phyloP scores from a whole-genome alignment of 2,888 invertebrate genomes.

The Cephus runcator region DNA sequence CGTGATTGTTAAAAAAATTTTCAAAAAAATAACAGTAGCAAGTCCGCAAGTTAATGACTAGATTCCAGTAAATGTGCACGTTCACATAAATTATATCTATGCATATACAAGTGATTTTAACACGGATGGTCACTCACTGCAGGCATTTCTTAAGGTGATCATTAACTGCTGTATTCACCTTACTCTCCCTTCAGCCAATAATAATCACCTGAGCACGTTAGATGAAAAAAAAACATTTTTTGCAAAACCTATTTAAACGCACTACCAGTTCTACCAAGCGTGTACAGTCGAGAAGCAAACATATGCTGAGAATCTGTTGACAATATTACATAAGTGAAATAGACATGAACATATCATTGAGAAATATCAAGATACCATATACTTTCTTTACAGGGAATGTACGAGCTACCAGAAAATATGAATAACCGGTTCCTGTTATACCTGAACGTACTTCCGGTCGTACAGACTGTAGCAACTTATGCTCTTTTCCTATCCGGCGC shows the following conservation, averaged over 20 bases:
- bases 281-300: background rate
- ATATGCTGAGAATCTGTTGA: background rate
- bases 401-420: conserved; percentile 72
- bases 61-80: too few species aligned
- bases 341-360: background rate
- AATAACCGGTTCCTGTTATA: conserved; percentile 77
- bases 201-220: background rate
- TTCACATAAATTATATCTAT: background rate
- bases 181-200: background rate
- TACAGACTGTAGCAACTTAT: conserved; percentile 71
- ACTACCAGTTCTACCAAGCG: background rate
- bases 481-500: conserved; percentile 67
- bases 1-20: background rate
- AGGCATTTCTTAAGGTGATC: too few species aligned
- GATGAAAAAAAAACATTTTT: background rate
- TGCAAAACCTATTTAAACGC: background rate
- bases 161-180: too few species aligned
- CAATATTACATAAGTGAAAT: background rate
- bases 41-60: too few species aligned
- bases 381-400: conserved; percentile 73
- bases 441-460: conserved; percentile 76
- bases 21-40: background rate
- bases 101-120: too few species aligned
- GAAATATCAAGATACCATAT: background rate
- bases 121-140: too few species aligned